Evolutionary conservation across 2,888 invertebrate species (phyloP).

Genomic region (Noctua janthina): DNA sequence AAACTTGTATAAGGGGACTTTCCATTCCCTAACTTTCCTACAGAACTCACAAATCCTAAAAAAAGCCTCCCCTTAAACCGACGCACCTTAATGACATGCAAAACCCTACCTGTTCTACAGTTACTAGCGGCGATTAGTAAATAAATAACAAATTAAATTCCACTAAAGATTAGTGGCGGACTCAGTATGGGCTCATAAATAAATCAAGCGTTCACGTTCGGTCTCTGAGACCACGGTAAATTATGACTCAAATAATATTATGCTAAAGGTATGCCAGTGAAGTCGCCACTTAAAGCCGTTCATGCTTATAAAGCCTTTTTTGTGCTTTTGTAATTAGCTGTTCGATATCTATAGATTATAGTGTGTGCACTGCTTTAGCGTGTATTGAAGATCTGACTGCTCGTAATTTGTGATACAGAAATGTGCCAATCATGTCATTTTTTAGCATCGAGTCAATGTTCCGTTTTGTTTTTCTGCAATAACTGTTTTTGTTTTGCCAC

Average conservation of each 20-base stretch:
- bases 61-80: slow-evolving; percentile 52
- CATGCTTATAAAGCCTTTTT: slow-evolving; percentile 66
- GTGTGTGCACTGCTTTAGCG: slow-evolving; percentile 47
- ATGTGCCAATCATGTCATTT: slow-evolving; percentile 20
- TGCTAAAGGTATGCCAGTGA: slow-evolving; percentile 79
- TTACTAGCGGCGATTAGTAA: slow-evolving; percentile 82
- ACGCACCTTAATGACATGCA: slow-evolving; percentile 69
- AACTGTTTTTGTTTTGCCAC: slow-evolving; percentile 3
- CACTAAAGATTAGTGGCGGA: slow-evolving; percentile 86
- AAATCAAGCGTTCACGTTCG: slow-evolving; percentile 83
- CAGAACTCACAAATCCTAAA: slow-evolving; percentile 23
- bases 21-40: not conserved
- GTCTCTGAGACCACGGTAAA: slow-evolving; percentile 82
- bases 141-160: slow-evolving; percentile 89
- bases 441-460: not conserved
- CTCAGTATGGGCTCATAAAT: slow-evolving; percentile 86
- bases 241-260: slow-evolving; percentile 89
- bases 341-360: slow-evolving; percentile 59
- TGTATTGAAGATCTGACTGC: slow-evolving; percentile 7
- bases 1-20: too few species aligned
- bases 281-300: slow-evolving; percentile 67
- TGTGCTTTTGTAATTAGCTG: slow-evolving; percentile 70
- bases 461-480: slow-evolving; percentile 22
- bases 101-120: slow-evolving; percentile 75
- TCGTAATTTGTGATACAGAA: slow-evolving; percentile 26